Base-by-base conservation (phyloP, 2,797 vertebrate genomes). In the Gadopsis bispinosus region DNA sequence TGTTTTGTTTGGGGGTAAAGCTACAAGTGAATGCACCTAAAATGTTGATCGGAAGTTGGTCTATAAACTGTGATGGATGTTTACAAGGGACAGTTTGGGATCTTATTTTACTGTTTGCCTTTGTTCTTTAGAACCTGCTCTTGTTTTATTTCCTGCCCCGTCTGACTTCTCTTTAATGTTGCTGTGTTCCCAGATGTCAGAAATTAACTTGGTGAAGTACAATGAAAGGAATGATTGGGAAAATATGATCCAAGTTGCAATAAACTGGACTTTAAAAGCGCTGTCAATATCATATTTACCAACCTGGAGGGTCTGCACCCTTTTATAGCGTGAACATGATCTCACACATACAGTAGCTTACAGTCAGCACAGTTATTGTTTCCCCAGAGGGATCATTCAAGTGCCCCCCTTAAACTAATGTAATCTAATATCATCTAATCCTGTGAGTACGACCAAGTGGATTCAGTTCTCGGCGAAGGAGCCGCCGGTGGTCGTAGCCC, bases 371-470 rank as follows among this genome's bases (percentile, higher is more conserved):
- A 26, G 33, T n/a, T 9, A 47, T 39, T 8, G 7, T 61, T 55
- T 33, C 45, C 58, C 48, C 37, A 51, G 19, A 51, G 41, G 71
- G 12, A 59, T 63, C 59, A 19, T 64, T 48, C 61, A 61, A 6
- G 47, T 43, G 14, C 64, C 22, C 31, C 51, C 16, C 26, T 26
- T 22, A 20, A 37, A 37, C 35, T 16, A 7, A 16, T 14, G 37
- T 65, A n/a, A 76, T 60, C 22, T 43, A n/a, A 55, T 50, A 45
- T 54, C 26, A 29, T 48, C 33, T 67, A 17, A 37, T 73, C 63
- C 29, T 4, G 13, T 19, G 33, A 43, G 58, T 1, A 16, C 20
- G 33, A 5, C 50, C 45, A 11, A 47, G 61, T 39, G 70, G 59
- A 37, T 37, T 26, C 19, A 22, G 16, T 3, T 58, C 4, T 48